Base-by-base conservation (phyloP, 2,888 invertebrate genomes). In the Cataglyphis altisquamis region DNA sequence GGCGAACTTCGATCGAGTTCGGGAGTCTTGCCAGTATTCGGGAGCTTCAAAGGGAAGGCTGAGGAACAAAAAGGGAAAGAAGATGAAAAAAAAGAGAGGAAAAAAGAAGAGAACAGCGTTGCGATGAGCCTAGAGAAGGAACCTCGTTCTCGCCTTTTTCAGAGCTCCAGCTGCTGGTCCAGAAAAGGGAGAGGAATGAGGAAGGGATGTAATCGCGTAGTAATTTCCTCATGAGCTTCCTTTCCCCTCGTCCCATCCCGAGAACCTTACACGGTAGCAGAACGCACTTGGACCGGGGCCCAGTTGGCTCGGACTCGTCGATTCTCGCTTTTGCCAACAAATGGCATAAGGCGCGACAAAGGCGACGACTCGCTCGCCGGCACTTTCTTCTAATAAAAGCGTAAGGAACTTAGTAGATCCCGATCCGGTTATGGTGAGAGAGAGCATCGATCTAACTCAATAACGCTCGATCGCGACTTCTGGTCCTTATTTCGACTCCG, bases 201-300 rank as follows among this genome's bases (percentile, higher is more conserved):
- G 41, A 29, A 29, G 83, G 90, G 87, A 90, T 87, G 91, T 92
- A 92, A 93, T 93, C 92, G 90, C 87, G 90, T 90, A 91, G 91
- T 93, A 92, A 93, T 93, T 93, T 92, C 91, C 91, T 92, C 91
- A 89, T 91, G 92, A 91, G 91, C 88, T 88, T 90, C 88, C 91
- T 90, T 90, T 48, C 48, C 55, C 9, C 55, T 15, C 55, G 3
- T 18, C 84, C 81, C 84, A 75, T 15, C 63, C 85, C 70, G 25
- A 45, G 25, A 45, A 5, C 70, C 72, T 68, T 74, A 78, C 78
- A 57, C 21, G n/a, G 25, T 32, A 32, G 75, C 87, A 87, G 88
- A 86, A 89, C 90, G 91, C 89, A 91, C 92, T 93, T 93, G 93
- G 93, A 93, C 87, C 88, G 83, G 84, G 52, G 87, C 92, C 93